Evolutionary conservation across 2,888 invertebrate species (phyloP).

Genomic region (Agonopterix alstromeriana): DNA sequence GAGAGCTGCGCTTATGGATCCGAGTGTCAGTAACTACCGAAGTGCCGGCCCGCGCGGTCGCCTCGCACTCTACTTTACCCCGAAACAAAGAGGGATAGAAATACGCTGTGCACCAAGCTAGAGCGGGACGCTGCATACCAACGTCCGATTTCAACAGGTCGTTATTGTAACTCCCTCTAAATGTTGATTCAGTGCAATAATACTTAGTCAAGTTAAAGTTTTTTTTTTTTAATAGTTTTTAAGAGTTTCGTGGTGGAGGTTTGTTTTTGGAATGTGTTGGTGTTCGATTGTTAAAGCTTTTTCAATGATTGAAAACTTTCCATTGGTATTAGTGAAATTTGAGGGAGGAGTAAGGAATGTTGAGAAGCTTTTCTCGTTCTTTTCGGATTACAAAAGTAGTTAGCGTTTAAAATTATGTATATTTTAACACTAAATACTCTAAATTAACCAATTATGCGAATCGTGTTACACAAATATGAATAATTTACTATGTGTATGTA

Average conservation of each 20-base stretch:
- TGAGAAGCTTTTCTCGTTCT: too few relatives aligned
- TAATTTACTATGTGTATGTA: too few relatives aligned
- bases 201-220: constrained; percentile 49
- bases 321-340: too few relatives aligned
- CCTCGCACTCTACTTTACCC: constrained; percentile 30
- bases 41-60: constrained; percentile 63
- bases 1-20: constrained; percentile 61
- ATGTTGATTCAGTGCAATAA: constrained; percentile 65
- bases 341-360: too few relatives aligned
- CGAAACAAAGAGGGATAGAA: constrained; percentile 38
- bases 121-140: constrained; percentile 48
- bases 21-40: constrained; percentile 58
- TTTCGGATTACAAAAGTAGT: too few relatives aligned
- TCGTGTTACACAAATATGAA: too few relatives aligned
- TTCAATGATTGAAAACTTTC: too few relatives aligned
- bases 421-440: too few relatives aligned
- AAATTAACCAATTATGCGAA: too few relatives aligned
- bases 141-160: constrained; percentile 69
- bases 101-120: constrained; percentile 33
- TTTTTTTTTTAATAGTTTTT: constrained; percentile 39
- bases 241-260: constrained; percentile 22
- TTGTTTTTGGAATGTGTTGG: neutral
- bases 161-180: constrained; percentile 67
- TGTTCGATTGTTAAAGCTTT: too few relatives aligned
- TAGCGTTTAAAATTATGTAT: too few relatives aligned